Evolutionary conservation across 2,797 vertebrate genomes (phyloP).

Genomic region (Micrastur ruficollis): DNA sequence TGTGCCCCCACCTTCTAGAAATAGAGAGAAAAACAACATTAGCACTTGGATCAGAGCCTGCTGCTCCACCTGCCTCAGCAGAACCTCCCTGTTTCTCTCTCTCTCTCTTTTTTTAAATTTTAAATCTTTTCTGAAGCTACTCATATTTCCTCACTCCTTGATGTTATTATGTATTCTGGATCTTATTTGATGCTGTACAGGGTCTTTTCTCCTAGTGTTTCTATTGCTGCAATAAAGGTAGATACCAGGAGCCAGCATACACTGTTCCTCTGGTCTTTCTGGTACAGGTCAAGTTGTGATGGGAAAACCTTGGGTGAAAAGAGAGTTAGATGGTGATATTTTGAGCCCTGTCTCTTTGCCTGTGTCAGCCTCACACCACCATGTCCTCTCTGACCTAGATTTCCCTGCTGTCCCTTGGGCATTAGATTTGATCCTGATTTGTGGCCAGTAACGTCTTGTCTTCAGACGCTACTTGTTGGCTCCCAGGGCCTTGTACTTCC

Average conservation of each 20-base stretch:
- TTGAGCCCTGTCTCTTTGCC: not conserved
- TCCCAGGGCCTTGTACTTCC: not conserved
- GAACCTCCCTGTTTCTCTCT: not conserved
- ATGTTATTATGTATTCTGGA: not conserved
- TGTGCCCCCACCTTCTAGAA: not conserved
- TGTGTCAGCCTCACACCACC: fast-evolving
- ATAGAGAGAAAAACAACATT: not conserved
- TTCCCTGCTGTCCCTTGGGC: not conserved
- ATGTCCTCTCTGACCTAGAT: not conserved
- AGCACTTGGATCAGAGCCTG: not conserved
- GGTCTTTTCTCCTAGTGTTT: not conserved
- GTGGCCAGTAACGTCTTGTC: not conserved
- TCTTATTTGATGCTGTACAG: not conserved
- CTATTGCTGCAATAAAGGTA: not conserved
- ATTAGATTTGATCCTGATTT: conserved; percentile 1
- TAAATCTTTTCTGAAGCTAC: not conserved
- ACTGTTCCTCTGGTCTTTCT: not conserved
- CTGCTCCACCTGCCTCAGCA: not conserved
- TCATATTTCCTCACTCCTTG: not conserved
- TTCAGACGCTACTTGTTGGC: not conserved
- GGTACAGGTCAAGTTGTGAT: not conserved
- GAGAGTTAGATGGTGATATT: not conserved
- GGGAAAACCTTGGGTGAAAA: not conserved
- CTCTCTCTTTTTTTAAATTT: not conserved
- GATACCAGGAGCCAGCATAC: not conserved